Evolutionary conservation across 2,113 vertebrate genomes (phyloP).

Genomic region (Marcusenius ussheri): DNA sequence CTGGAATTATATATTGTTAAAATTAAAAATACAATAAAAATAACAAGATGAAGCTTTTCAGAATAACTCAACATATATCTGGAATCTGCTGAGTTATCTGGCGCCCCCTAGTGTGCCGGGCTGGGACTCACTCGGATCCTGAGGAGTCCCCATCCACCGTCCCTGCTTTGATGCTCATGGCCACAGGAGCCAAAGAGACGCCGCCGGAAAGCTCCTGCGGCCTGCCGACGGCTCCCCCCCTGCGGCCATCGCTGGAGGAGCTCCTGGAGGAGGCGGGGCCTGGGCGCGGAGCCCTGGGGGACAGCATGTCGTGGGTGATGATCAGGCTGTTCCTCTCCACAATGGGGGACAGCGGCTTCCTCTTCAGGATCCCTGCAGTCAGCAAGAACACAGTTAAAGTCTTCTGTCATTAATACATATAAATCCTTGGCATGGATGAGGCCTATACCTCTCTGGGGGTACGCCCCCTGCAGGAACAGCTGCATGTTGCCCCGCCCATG

Average conservation of each 20-base stretch:
- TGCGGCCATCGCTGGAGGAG: slow-evolving; percentile 65
- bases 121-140: slow-evolving; percentile 82
- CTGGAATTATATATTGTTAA: neutral
- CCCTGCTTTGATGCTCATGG: slow-evolving; percentile 76
- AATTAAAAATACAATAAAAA: neutral
- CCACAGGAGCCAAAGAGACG: slow-evolving; percentile 64
- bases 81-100: neutral
- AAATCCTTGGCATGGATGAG: neutral
- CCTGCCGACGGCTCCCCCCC: slow-evolving; percentile 48
- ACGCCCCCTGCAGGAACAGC: slow-evolving; percentile 48
- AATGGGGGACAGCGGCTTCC: slow-evolving; percentile 74
- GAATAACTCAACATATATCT: neutral
- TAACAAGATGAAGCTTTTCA: neutral
- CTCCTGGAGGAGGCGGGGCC: slow-evolving; percentile 51
- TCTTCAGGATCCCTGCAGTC: slow-evolving; percentile 75
- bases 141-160: slow-evolving; percentile 83
- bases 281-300: slow-evolving; percentile 44
- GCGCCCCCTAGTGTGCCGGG: neutral
- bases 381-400: neutral
- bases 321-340: slow-evolving; percentile 72
- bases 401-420: neutral
- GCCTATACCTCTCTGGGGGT: slow-evolving; percentile 74
- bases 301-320: slow-evolving; percentile 60
- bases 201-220: slow-evolving; percentile 69
- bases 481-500: slow-evolving; percentile 45